A percentile compares a stretch with the other conserved stretches of the same genome.
Conservation (phyloP, 2,113 vertebrate species). For the Euleptes europaea region DNA sequence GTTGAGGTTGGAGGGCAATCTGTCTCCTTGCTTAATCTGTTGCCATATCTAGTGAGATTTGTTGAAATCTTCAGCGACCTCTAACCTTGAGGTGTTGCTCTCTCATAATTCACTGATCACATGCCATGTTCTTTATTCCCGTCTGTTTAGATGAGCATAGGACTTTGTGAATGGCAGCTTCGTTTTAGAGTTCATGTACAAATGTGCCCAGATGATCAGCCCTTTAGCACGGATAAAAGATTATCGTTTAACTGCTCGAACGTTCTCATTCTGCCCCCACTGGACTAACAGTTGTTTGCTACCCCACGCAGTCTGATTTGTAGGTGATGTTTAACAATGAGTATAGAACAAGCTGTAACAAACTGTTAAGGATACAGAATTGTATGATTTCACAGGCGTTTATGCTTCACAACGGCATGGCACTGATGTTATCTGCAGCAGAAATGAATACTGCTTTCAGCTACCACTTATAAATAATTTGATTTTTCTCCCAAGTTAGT, state of each 20-base stretch:
- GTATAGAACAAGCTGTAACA: constrained; percentile 22
- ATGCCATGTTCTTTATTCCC: constrained; percentile 83
- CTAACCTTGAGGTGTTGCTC: constrained; percentile 82
- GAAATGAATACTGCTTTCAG: not conserved
- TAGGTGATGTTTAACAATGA: constrained; percentile 41
- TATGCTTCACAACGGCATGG: constrained; percentile 50
- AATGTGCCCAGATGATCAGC: constrained; percentile 68
- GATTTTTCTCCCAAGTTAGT: not conserved
- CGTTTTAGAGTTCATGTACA: constrained; percentile 66
- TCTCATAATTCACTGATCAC: constrained; percentile 78
- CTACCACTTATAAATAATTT: constrained; percentile 28
- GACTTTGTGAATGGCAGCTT: constrained; percentile 70
- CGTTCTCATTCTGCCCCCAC: constrained; percentile 59
- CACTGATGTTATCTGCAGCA: constrained; percentile 42
- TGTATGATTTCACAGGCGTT: constrained; percentile 33
- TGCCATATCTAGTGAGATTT: constrained; percentile 87
- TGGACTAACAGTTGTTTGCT: constrained; percentile 32
- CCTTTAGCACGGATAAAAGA: constrained; percentile 72
- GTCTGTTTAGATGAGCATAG: constrained; percentile 68
- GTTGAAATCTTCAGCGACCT: constrained; percentile 87
- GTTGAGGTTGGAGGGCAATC: constrained; percentile 88
- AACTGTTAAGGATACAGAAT: constrained; percentile 41
- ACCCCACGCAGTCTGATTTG: constrained; percentile 24
- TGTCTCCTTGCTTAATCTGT: constrained; percentile 81
- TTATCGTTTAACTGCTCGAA: constrained; percentile 71